Evolutionary conservation across 2,888 invertebrate species (phyloP).

Genomic region (Agrenia bidenticulata): DNA sequence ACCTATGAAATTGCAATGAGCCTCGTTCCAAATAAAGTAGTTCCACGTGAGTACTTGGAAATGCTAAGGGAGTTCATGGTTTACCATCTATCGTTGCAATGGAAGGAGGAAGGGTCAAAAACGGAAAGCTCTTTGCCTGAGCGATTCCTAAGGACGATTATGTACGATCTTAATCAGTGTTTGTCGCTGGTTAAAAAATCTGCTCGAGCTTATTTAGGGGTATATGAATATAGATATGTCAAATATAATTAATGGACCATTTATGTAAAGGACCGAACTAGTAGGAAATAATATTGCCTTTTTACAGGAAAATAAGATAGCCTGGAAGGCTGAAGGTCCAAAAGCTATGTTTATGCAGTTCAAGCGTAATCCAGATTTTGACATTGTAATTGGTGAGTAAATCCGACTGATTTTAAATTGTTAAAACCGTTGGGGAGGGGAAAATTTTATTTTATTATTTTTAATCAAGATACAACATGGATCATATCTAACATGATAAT

Average conservation of each 20-base stretch:
- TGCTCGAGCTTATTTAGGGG: background rate
- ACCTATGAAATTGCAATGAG: background rate
- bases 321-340: background rate
- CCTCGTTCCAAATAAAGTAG: background rate
- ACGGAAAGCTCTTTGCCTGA: background rate
- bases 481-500: background rate
- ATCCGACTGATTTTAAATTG: no score
- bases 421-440: no score
- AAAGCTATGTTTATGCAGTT: slow-evolving; percentile 1
- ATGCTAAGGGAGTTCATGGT: slow-evolving; percentile 5
- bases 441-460: no score
- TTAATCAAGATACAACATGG: slow-evolving; percentile 15
- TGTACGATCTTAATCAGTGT: background rate
- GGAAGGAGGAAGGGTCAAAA: background rate
- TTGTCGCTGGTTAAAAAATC: background rate
- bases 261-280: no score
- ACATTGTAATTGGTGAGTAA: slow-evolving; percentile 7
- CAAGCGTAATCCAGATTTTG: background rate
- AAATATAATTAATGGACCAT: no score
- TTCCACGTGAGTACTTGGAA: background rate
- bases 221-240: no score
- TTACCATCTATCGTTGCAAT: no score
- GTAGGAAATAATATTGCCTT: no score
- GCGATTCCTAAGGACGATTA: background rate
- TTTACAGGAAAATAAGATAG: background rate